These are phyloP conservation scores for Darevskia nairensis DNA, from an alignment of 2,797 vertebrate species.

Conservation along the genomic window DNA sequence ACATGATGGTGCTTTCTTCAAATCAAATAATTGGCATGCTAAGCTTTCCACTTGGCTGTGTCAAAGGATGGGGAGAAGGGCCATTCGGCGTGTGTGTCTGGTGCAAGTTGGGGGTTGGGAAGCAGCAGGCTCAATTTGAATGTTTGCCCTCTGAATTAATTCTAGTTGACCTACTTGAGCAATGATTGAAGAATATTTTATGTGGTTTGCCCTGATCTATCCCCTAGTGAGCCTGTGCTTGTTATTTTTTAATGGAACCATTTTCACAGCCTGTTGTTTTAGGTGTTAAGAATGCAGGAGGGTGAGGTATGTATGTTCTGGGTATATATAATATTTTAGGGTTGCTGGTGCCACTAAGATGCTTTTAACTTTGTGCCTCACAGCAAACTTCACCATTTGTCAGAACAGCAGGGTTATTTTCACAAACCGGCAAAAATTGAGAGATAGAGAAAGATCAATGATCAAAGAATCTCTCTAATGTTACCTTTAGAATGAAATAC, in stretches of 20 bases:
- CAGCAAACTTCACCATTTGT: background rate
- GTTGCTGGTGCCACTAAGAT: background rate
- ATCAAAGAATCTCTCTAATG: slow-evolving; percentile 35
- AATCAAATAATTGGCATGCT: slow-evolving; percentile 59
- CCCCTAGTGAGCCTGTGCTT: slow-evolving; percentile 78
- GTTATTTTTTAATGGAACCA: slow-evolving; percentile 84
- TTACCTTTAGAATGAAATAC: no score
- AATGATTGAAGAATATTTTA: slow-evolving; percentile 83
- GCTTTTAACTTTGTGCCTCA: slow-evolving; percentile 23
- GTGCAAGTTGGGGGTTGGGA: slow-evolving; percentile 18
- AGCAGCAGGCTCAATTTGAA: slow-evolving; percentile 68
- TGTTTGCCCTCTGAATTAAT: slow-evolving; percentile 94
- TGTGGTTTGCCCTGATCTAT: slow-evolving; percentile 75
- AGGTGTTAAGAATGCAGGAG: slow-evolving; percentile 64
- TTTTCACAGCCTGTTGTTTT: slow-evolving; percentile 80
- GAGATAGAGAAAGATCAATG: slow-evolving; percentile 24
- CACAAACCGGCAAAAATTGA: slow-evolving; percentile 59
- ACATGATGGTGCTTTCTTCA: accelerated
- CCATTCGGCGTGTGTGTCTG: background rate
- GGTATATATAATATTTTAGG: slow-evolving; percentile 40
- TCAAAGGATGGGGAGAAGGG: slow-evolving; percentile 65
- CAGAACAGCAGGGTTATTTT: slow-evolving; percentile 52
- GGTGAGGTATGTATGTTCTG: slow-evolving; percentile 46
- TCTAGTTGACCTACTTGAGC: slow-evolving; percentile 94
- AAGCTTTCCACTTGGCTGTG: slow-evolving; percentile 55